phyloP scores from a whole-genome alignment of 2,888 invertebrate species.

The Oxytorus armatus region DNA sequence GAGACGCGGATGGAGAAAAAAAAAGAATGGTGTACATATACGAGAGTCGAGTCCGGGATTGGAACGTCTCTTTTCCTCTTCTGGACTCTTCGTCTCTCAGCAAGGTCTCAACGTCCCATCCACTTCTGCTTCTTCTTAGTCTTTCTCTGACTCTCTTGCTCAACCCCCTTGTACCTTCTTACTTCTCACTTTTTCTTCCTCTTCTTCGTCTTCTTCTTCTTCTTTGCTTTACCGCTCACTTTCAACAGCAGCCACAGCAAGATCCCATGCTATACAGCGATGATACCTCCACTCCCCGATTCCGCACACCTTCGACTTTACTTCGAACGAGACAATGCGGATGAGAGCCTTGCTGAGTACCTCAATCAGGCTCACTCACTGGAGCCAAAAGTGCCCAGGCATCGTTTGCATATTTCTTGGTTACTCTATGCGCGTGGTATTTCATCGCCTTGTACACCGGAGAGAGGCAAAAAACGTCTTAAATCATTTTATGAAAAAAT shows the following conservation, averaged over 20 bases:
- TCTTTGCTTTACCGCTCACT: slow-evolving; percentile 64
- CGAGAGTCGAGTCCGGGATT: slow-evolving; percentile 42
- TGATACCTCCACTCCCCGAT: slow-evolving; percentile 48
- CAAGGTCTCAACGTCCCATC: slow-evolving; percentile 45
- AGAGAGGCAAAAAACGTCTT: not conserved
- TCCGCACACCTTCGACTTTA: slow-evolving; percentile 54
- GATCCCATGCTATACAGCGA: slow-evolving; percentile 44
- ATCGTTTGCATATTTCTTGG: slow-evolving; percentile 78
- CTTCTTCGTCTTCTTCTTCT: slow-evolving; percentile 70
- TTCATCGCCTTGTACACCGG: slow-evolving; percentile 13
- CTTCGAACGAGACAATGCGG: slow-evolving; percentile 30
- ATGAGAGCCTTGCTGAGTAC: slow-evolving; percentile 64
- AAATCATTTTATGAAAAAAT: slow-evolving; percentile 1
- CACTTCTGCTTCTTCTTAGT: slow-evolving; percentile 49
- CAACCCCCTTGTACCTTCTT: slow-evolving; percentile 43
- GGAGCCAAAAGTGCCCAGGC: slow-evolving; percentile 61
- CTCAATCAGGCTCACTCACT: slow-evolving; percentile 74
- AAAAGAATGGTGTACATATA: slow-evolving; percentile 41
- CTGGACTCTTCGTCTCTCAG: slow-evolving; percentile 57
- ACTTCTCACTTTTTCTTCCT: slow-evolving; percentile 84
- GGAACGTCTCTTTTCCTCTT: slow-evolving; percentile 56
- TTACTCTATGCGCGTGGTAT: slow-evolving; percentile 61
- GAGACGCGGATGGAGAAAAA: slow-evolving; percentile 45
- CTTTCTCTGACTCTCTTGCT: slow-evolving; percentile 84
- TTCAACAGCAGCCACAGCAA: slow-evolving; percentile 34